These are phyloP conservation scores for Drosophila nr. fundita DNA, from an alignment of 2,888 invertebrate genomes.

Conservation along the genomic window DNA sequence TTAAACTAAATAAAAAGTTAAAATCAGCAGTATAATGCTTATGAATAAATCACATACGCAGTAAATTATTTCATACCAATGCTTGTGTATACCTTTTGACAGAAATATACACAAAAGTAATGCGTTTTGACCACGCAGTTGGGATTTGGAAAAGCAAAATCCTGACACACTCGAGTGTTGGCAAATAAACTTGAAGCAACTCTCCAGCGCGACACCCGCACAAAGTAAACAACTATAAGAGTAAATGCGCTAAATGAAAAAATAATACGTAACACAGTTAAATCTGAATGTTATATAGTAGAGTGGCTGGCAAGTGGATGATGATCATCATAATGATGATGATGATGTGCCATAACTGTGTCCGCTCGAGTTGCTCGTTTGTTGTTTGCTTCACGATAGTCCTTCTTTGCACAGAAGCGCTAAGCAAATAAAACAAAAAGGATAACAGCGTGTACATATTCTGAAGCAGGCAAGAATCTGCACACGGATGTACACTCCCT, in stretches of 20 bases:
- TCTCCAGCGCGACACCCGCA: slow-evolving; percentile 20
- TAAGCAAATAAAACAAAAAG: slow-evolving; percentile 81
- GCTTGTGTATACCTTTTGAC: background rate
- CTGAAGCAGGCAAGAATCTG: slow-evolving; percentile 56
- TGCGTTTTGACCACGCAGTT: slow-evolving; percentile 17
- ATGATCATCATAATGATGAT: slow-evolving; percentile 40
- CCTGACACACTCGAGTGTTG: slow-evolving; percentile 29
- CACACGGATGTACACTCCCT: slow-evolving; percentile 29
- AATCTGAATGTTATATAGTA: slow-evolving; percentile 61
- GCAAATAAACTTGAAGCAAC: slow-evolving; percentile 28
- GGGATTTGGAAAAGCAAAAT: slow-evolving; percentile 47
- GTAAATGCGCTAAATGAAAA: slow-evolving; percentile 67
- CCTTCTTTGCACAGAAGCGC: slow-evolving; percentile 78
- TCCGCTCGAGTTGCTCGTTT: slow-evolving; percentile 41
- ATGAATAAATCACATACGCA: background rate
- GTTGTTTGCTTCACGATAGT: slow-evolving; percentile 67
- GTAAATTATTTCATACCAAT: slow-evolving; percentile 1
- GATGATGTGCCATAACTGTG: slow-evolving; percentile 52
- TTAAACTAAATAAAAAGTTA: background rate
- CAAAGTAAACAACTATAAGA: slow-evolving; percentile 29
- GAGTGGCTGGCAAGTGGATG: slow-evolving; percentile 50
- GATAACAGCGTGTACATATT: slow-evolving; percentile 76
- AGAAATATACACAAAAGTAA: background rate
- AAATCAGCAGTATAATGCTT: background rate
- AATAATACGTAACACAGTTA: slow-evolving; percentile 71